Conservation (phyloP, 2,113 vertebrate species). For the Lanius ludovicianus region DNA sequence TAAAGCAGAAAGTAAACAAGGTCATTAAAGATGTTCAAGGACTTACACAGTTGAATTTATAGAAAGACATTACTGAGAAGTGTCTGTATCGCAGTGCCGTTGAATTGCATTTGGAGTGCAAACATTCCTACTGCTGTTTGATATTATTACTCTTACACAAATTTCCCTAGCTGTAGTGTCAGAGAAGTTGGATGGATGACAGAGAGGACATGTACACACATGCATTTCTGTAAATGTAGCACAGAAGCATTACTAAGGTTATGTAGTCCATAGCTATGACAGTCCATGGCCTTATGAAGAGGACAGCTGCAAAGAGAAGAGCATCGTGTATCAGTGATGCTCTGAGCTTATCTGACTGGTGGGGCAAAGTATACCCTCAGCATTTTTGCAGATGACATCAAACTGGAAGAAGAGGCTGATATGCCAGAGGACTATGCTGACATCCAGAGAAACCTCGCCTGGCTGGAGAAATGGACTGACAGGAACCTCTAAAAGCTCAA, state of each 20-base stretch:
- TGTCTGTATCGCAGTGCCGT: background rate
- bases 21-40: background rate
- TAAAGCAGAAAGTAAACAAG: background rate
- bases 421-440: background rate
- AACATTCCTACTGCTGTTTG: background rate
- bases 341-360: background rate
- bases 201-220: background rate
- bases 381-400: background rate
- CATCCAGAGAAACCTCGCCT: background rate
- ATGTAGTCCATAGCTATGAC: background rate
- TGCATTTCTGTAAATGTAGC: background rate
- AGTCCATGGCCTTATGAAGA: background rate
- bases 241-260: background rate
- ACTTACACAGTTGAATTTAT: background rate
- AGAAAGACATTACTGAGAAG: background rate
- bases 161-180: background rate
- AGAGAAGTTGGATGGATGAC: background rate
- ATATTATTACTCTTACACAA: background rate
- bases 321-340: background rate
- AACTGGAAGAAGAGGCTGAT: background rate
- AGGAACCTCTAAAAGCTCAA: background rate
- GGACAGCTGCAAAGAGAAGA: background rate
- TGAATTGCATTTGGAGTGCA: background rate
- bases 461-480: background rate
- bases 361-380: background rate